Evolutionary conservation across 2,113 vertebrate genomes (phyloP).

Genomic region (Syngnathoides biaculeatus): DNA sequence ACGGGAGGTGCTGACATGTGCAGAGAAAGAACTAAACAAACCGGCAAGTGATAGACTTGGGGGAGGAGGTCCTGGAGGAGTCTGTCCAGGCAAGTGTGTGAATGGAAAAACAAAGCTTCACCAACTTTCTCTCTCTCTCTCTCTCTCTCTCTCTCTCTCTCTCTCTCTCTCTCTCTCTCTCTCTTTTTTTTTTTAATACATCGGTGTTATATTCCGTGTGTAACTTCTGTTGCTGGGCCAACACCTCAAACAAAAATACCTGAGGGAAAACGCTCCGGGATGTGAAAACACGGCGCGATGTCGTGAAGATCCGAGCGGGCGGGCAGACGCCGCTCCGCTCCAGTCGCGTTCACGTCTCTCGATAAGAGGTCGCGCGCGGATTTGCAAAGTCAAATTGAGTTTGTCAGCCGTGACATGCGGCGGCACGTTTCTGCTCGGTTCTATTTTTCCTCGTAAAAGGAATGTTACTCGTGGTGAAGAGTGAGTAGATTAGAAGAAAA

Average conservation of each 20-base stretch:
- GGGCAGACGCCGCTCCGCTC: background rate
- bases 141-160: too few relatives aligned
- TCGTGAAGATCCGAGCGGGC: constrained; percentile 13
- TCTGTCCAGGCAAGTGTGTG: constrained; percentile 53
- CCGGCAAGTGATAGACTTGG: constrained; percentile 59
- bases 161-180: background rate
- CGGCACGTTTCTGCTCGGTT: constrained; percentile 10
- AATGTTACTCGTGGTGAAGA: background rate
- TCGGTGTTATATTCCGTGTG: constrained; percentile 62
- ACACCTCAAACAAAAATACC: constrained; percentile 70
- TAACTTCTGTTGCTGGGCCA: constrained; percentile 67
- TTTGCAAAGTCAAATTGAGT: background rate
- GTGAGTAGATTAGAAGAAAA: background rate
- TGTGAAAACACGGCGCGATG: constrained; percentile 48
- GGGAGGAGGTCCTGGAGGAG: constrained; percentile 43
- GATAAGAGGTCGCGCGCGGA: background rate
- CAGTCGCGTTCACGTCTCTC: constrained; percentile 1
- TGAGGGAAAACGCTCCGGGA: constrained; percentile 44
- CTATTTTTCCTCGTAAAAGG: constrained; percentile 1
- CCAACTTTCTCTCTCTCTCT: background rate
- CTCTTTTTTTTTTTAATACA: constrained; percentile 51
- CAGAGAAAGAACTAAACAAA: constrained; percentile 69
- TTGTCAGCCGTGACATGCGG: background rate
- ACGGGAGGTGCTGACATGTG: constrained; percentile 67
- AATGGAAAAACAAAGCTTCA: constrained; percentile 68